phyloP scores from a whole-genome alignment of 1,140 invertebrate species.

The Papilio glaucus region DNA sequence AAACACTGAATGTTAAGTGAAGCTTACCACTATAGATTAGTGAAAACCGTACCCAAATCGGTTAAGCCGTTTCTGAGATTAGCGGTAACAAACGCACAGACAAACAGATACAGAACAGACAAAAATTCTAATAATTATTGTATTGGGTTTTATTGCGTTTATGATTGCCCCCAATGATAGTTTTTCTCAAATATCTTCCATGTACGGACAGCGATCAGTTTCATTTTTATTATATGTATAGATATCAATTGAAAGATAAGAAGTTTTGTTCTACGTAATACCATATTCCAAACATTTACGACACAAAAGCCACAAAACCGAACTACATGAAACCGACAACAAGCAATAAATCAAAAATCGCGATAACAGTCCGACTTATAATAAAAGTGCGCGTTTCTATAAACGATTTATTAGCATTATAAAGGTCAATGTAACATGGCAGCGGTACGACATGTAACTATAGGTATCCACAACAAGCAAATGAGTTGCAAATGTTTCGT shows the following conservation, averaged over 20 bases:
- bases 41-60: too few relatives aligned
- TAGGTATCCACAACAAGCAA: not conserved
- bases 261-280: not conserved
- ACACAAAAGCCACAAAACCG: not conserved
- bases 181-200: too few relatives aligned
- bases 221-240: too few relatives aligned
- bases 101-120: too few relatives aligned
- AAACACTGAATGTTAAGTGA: too few relatives aligned
- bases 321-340: not conserved
- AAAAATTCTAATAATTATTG: too few relatives aligned
- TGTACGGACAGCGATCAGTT: too few relatives aligned
- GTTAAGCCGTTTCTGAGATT: too few relatives aligned
- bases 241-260: not conserved
- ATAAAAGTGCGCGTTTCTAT: constrained; percentile 5
- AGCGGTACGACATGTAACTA: not conserved
- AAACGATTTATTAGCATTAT: constrained; percentile 19
- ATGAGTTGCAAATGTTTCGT: not conserved
- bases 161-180: too few relatives aligned
- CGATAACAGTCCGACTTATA: constrained; percentile 14
- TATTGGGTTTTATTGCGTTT: too few relatives aligned
- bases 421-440: not conserved
- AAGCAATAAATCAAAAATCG: not conserved
- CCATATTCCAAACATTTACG: not conserved
- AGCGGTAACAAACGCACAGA: too few relatives aligned
- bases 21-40: too few relatives aligned